phyloP scores from a whole-genome alignment of 1,140 invertebrate species.

The Penaeus indicus region DNA sequence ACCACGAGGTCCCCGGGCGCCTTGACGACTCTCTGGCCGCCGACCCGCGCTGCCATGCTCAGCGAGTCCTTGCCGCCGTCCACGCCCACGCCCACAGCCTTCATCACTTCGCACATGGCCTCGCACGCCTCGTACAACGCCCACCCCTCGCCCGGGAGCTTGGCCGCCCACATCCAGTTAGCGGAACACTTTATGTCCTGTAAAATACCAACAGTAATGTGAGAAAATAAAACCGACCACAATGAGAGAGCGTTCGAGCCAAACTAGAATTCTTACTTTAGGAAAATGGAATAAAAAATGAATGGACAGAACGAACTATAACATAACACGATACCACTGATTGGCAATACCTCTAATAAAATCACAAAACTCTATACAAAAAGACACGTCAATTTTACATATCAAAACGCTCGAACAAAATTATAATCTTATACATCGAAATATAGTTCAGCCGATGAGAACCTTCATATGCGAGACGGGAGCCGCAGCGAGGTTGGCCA shows the following conservation, averaged over 20 bases:
- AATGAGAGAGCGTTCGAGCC: no score
- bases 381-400: no score
- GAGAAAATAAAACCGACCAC: no score
- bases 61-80: slow-evolving; percentile 99
- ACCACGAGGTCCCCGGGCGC: slow-evolving; percentile 86
- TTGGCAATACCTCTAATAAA: no score
- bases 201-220: slow-evolving; percentile 2
- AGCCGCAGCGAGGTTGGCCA: slow-evolving; percentile 98
- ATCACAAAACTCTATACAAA: no score
- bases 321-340: no score
- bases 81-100: slow-evolving; percentile 88
- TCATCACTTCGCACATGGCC: slow-evolving; percentile 90
- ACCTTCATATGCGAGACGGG: slow-evolving; percentile 83
- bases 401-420: no score
- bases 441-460: slow-evolving; percentile 19
- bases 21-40: slow-evolving; percentile 72
- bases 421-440: not conserved
- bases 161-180: slow-evolving; percentile 99
- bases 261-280: no score
- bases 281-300: no score
- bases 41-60: slow-evolving; percentile 94
- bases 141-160: slow-evolving; percentile 91
- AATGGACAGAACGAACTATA: no score
- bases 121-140: slow-evolving; percentile 87
- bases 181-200: slow-evolving; percentile 95